Base-by-base conservation (phyloP, 2,888 invertebrate genomes). In the Drosophila kambysellisi region DNA sequence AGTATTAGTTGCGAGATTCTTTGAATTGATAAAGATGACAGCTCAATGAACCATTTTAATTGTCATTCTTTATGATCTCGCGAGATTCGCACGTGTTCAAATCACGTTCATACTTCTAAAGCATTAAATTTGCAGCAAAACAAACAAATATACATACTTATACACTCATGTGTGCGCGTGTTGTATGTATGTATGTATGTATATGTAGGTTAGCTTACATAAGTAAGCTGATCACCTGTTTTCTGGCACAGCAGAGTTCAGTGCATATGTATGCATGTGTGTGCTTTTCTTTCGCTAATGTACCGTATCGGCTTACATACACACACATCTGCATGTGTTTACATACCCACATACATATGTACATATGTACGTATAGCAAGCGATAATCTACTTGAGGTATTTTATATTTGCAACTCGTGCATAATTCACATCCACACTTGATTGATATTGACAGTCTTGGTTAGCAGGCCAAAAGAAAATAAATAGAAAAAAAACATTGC, bases 1-100 rank as follows among this genome's bases (percentile, higher is more conserved):
- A n/a, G 39, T 39, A n/a, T 9, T 41, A 11, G 9, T 9, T n/a
- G 30, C 3, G n/a, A 30, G 20, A 20, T 25, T 48, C 25, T 29
- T 39, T 17, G 20, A 6, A 35, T 48, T 50, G 41, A 63, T 63
- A 52, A 25, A 50, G n/a, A 29, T 57, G 56, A n/a, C 29, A 17
- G 9, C 17, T 17, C 9, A 50, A 17, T 30, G 29, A 50, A 17
- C 9, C 15, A 30, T 50, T 30, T 48, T 30, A 50, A 29, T 8
- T 17, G 8, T 1, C 17, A 29, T 29, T 17, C 29, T 50, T 17
- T 9, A 17, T 29, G 9, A 29, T 29, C 50, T 50, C 29, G 5
- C 17, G 25, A 20, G 43, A 43, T 20, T 20, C 5, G 20, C 20
- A 11, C 5, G 11, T 1, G 2, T 20, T 43, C 5, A 20, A 43